These are phyloP conservation scores for Eutolmus rufibarbis DNA, from an alignment of 2,888 invertebrate species.

Conservation along the genomic window DNA sequence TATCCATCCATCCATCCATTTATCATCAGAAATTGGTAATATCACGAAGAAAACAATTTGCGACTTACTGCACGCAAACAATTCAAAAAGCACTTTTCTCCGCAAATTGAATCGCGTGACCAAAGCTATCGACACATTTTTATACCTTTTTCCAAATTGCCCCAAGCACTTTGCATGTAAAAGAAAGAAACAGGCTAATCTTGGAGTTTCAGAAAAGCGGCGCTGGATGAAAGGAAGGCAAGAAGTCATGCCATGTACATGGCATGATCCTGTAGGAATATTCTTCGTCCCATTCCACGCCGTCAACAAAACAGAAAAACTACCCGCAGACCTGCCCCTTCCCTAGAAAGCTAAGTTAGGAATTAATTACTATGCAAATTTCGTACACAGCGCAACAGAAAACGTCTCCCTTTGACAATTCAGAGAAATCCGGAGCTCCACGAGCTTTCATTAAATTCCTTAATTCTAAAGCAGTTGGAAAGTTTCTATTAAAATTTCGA, in stretches of 20 bases:
- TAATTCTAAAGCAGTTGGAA: background rate
- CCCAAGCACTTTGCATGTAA: background rate
- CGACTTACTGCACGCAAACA: background rate
- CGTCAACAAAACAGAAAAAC: background rate
- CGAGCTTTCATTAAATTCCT: background rate
- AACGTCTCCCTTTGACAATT: slow-evolving; percentile 5
- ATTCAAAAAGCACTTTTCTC: background rate
- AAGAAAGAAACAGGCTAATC: background rate
- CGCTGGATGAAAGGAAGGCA: background rate
- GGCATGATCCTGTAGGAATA: background rate
- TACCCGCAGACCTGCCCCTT: background rate
- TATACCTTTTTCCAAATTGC: background rate
- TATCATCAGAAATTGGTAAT: background rate
- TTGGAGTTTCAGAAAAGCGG: background rate
- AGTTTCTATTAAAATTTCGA: background rate
- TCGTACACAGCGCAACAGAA: background rate
- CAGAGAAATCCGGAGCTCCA: background rate
- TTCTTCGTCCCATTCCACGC: background rate
- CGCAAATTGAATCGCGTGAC: background rate
- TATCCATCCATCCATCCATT: background rate
- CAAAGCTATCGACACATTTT: background rate
- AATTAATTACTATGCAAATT: slow-evolving; percentile 25
- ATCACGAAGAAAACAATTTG: background rate
- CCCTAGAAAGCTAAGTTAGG: background rate
- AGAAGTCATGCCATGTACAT: background rate